Conservation (phyloP, 2,113 vertebrate species). For the Hydrolagus affinis region DNA sequence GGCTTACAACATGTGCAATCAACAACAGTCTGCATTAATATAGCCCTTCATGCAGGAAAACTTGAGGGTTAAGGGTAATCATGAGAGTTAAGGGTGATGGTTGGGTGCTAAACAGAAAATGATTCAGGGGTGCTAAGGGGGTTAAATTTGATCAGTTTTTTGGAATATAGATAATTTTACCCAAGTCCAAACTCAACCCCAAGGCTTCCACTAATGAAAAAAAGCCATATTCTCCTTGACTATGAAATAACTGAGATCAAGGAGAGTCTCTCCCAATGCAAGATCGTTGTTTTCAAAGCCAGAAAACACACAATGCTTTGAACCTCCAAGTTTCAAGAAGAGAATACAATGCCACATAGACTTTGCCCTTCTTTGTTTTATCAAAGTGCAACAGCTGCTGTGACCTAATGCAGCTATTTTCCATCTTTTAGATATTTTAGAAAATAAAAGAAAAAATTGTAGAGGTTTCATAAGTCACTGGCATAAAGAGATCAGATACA, state of each 20-base stretch:
- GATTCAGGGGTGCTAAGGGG: too few relatives aligned
- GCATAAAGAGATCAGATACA: conserved; percentile 37
- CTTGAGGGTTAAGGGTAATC: too few relatives aligned
- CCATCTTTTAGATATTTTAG: conserved; percentile 37
- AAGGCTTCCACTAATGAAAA: background rate
- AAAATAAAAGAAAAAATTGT: conserved; percentile 33
- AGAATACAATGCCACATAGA: background rate
- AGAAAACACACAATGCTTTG: background rate
- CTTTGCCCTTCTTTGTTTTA: background rate
- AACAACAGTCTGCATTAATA: too few relatives aligned
- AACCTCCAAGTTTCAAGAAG: background rate
- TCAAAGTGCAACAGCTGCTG: conserved; percentile 16
- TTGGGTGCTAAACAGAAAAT: too few relatives aligned
- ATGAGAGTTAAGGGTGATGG: too few relatives aligned
- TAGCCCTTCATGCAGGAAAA: too few relatives aligned
- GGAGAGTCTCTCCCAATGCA: background rate
- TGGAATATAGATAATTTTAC: too few relatives aligned
- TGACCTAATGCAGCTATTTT: conserved; percentile 30
- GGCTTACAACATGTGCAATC: too few relatives aligned
- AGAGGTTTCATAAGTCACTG: conserved; percentile 35
- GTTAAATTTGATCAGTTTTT: too few relatives aligned
- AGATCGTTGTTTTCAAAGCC: background rate
- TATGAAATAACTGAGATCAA: background rate
- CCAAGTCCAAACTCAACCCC: too few relatives aligned
- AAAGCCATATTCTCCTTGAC: background rate